Evolutionary conservation across 2,113 vertebrate genomes (phyloP), one percentile per base, ranked within the genome.

Genomic region (Tyto alba): DNA sequence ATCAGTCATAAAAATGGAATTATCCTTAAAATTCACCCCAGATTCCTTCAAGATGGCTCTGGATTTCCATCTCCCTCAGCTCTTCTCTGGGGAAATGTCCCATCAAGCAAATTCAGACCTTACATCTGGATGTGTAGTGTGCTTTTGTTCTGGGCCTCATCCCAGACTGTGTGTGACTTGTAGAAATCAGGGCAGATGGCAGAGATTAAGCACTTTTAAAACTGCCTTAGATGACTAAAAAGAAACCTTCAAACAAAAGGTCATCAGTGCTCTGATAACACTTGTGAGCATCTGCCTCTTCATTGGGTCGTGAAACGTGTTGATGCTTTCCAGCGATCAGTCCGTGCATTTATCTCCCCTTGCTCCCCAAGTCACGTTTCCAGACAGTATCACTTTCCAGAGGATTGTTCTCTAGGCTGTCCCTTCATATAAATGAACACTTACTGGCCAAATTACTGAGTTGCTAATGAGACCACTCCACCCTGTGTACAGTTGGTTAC

Each of bases 111-210:
- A 36, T 56, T 27, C 48, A 76, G 29, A 73, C 73, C 41, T n/a
- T 41, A 16, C 32, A 5, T 14, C n/a, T 85, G 74, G 32, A 17
- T 0, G 0, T 19, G 10, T 34, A 56, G 22, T 1, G 5, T 23
- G 48, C 48, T 56, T 76, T 50, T 45, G 16, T 34, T 43, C 43
- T 59, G 63, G 63, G 38, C 63, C 36, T 92, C 60, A 62, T 23
- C 75, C 56, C 38, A 13, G 45, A 11, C n/a, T 21, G 14, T 0
- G 5, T 40, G 43, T 67, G 36, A 41, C 64, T 38, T 11, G 5
- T 3, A n/a, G 59, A 43, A 75, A 45, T 0, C 1, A 6, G 45
- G 26, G 50, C 36, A 40, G 64, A 21, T 40, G 57, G 7, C 27
- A 50, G 64, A 71, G 79, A 7, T 80, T n/a, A 32, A 76, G 32